A percentile compares a stretch with the other conserved stretches of the same genome.
phyloP scores from a whole-genome alignment of 2,113 vertebrate genomes.

The Gulo gulo region DNA sequence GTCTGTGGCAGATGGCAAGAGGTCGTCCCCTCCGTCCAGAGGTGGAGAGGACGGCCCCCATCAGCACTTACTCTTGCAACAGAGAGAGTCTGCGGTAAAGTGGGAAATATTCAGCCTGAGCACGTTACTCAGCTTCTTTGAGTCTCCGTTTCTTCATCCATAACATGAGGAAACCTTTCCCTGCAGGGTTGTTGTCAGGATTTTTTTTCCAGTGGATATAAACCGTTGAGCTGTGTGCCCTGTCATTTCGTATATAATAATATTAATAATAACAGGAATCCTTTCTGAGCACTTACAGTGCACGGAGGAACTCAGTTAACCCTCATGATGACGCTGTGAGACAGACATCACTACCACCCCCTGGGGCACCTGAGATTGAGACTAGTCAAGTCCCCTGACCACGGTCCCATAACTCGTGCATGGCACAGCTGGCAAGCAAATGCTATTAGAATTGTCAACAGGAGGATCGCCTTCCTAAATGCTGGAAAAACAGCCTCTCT shows the following conservation, averaged over 20 bases:
- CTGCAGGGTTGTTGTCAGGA: neutral
- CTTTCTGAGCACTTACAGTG: neutral
- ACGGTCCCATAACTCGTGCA: accelerated
- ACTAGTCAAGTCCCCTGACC: neutral
- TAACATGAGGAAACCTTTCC: neutral
- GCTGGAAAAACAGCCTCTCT: neutral
- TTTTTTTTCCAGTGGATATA: neutral
- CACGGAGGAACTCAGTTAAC: neutral
- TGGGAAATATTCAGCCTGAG: neutral
- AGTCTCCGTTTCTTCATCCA: neutral
- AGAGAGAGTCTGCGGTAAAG: neutral
- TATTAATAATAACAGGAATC: neutral
- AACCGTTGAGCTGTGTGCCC: neutral
- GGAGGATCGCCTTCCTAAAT: neutral
- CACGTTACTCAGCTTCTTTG: neutral
- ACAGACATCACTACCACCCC: neutral
- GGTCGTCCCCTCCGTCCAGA: neutral
- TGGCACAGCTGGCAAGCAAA: neutral
- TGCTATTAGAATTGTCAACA: too few species aligned
- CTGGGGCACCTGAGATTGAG: neutral
- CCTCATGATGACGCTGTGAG: neutral
- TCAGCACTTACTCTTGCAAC: accelerated
- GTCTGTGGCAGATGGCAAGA: neutral
- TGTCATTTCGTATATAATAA: neutral
- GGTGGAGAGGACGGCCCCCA: neutral